phyloP scores from a whole-genome alignment of 2,113 vertebrate genomes.

The rabbit (Oryctolagus cuniculus) region DNA sequence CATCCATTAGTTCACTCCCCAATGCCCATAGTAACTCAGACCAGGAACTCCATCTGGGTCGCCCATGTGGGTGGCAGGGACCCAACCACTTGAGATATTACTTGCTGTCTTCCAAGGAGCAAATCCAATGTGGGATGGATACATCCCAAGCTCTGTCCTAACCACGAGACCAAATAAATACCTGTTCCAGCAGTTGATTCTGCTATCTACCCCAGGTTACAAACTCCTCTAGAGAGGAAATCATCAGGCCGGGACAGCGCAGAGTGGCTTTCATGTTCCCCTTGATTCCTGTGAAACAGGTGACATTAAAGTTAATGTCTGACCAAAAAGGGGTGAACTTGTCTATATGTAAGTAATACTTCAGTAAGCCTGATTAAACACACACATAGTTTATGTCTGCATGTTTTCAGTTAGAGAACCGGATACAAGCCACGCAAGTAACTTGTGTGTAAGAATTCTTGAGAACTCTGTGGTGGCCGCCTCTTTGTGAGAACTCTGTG shows the following conservation, averaged over 20 bases:
- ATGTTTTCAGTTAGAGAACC: not conserved
- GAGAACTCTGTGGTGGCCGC: not conserved
- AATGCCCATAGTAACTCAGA: too few relatives aligned
- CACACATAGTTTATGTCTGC: not conserved
- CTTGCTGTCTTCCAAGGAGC: too few relatives aligned
- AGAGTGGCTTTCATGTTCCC: not conserved
- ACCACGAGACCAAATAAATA: too few relatives aligned
- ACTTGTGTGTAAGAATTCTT: not conserved
- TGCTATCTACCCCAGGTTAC: not conserved
- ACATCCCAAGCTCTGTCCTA: too few relatives aligned
- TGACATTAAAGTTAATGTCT: not conserved
- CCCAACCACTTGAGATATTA: too few relatives aligned
- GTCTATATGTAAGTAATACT: not conserved
- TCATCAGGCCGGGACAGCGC: not conserved
- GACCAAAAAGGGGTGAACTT: not conserved
- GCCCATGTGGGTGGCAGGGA: too few relatives aligned
- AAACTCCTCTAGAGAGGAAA: not conserved
- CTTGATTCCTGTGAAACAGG: not conserved
- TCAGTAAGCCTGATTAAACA: slow-evolving; percentile 6
- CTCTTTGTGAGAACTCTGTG: not conserved
- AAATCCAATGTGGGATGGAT: too few relatives aligned
- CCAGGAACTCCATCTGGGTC: too few relatives aligned
- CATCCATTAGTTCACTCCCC: too few relatives aligned
- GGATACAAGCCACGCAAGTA: not conserved
- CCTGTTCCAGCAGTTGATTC: not conserved